phyloP scores from a whole-genome alignment of 2,888 invertebrate species.

The Poecilobothrus nobilitatus region DNA sequence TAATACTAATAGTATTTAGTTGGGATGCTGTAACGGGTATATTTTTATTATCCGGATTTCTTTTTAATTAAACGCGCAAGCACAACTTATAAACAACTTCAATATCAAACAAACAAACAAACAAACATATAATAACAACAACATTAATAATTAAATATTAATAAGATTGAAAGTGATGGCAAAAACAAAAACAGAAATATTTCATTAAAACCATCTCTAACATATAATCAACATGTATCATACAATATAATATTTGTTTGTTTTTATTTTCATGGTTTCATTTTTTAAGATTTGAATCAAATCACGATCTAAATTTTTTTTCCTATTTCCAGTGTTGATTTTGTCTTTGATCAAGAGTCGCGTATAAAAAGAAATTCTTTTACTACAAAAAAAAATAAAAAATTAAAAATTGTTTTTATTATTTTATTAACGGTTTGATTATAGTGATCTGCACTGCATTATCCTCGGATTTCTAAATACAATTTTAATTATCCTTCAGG shows the following conservation, averaged over 20 bases:
- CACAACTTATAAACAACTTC: too few species aligned
- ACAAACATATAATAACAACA: background rate
- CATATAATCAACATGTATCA: too few species aligned
- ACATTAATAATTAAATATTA: background rate
- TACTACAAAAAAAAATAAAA: background rate
- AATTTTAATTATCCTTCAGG: background rate
- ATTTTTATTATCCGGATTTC: slow-evolving; percentile 12
- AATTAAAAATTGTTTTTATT: background rate
- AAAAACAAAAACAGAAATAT: slow-evolving; percentile 12
- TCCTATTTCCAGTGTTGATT: background rate
- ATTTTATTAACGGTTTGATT: background rate
- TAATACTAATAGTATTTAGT: too few species aligned
- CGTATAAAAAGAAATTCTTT: background rate
- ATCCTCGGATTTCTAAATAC: too few species aligned
- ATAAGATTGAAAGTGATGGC: slow-evolving; percentile 17
- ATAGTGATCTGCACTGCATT: too few species aligned
- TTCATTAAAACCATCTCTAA: too few species aligned
- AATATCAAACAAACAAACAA: background rate
- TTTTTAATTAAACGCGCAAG: slow-evolving; percentile 18
- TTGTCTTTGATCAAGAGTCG: background rate
- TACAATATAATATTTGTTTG: too few species aligned
- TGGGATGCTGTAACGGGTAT: background rate
- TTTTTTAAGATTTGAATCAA: background rate
- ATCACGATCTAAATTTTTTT: background rate
- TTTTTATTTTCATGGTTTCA: too few species aligned